phyloP scores from a whole-genome alignment of 1,140 invertebrate species.

The Druon quercuslanigerum region DNA sequence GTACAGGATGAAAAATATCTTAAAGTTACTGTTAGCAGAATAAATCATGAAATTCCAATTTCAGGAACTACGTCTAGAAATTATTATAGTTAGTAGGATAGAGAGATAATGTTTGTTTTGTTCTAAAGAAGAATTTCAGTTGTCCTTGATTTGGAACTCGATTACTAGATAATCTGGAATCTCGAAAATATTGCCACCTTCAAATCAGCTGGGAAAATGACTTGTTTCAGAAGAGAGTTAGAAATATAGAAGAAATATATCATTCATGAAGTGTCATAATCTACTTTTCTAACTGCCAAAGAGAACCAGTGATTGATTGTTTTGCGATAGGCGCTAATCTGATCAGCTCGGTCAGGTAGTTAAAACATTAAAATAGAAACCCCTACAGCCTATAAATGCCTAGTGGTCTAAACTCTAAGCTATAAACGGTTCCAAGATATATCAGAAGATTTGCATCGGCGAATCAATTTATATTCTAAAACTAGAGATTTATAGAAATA shows the following conservation, averaged over 20 bases:
- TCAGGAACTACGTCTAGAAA: no score
- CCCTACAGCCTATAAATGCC: no score
- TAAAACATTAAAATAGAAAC: neutral
- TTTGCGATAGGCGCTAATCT: slow-evolving; percentile 44
- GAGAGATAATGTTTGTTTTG: no score
- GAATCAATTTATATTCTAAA: neutral
- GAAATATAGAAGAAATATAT: slow-evolving; percentile 30
- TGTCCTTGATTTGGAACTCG: neutral
- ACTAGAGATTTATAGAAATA: no score
- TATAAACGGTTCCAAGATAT: no score
- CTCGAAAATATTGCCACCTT: slow-evolving; percentile 1
- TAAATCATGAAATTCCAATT: no score
- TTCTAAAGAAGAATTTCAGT: no score
- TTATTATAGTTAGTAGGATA: no score
- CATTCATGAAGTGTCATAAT: slow-evolving; percentile 51
- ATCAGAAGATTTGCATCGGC: neutral
- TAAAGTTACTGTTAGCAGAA: no score
- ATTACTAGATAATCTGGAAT: neutral
- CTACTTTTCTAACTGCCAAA: slow-evolving; percentile 43
- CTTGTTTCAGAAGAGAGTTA: neutral
- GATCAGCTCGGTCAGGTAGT: slow-evolving; percentile 42
- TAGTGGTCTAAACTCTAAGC: no score
- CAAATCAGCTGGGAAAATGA: neutral
- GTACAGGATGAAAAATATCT: no score
- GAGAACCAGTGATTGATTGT: slow-evolving; percentile 46